Evolutionary conservation across 2,113 vertebrate genomes (phyloP).

Genomic region (Tenebrosternarchus preto): DNA sequence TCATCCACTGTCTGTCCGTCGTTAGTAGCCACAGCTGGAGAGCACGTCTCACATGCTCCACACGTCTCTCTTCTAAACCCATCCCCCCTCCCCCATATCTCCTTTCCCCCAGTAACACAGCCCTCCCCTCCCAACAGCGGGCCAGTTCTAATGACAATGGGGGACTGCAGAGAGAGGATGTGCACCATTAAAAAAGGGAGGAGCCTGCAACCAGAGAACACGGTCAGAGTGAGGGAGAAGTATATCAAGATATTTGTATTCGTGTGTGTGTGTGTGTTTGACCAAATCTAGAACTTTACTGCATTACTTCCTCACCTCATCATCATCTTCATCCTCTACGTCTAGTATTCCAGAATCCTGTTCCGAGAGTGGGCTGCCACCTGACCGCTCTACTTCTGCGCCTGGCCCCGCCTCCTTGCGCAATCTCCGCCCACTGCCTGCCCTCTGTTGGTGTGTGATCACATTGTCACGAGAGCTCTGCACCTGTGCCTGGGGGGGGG

Average conservation of each 20-base stretch:
- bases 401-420: slow-evolving; percentile 73
- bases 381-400: slow-evolving; percentile 76
- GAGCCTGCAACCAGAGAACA: slow-evolving; percentile 20
- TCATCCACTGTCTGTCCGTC: slow-evolving; percentile 9
- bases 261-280: background rate
- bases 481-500: slow-evolving; percentile 83
- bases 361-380: slow-evolving; percentile 83
- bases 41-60: slow-evolving; percentile 50
- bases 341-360: slow-evolving; percentile 92
- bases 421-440: slow-evolving; percentile 73
- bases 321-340: slow-evolving; percentile 90
- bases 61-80: slow-evolving; percentile 27
- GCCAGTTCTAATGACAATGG: slow-evolving; percentile 42
- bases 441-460: slow-evolving; percentile 78
- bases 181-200: slow-evolving; percentile 37
- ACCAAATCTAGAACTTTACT: background rate
- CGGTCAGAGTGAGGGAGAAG: slow-evolving; percentile 21
- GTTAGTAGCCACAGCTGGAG: slow-evolving; percentile 33
- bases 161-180: slow-evolving; percentile 25
- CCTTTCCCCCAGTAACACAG: background rate
- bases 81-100: no score
- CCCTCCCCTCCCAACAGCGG: slow-evolving; percentile 22
- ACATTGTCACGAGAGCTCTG: slow-evolving; percentile 87
- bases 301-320: slow-evolving; percentile 75
- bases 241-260: background rate